phyloP scores from a whole-genome alignment of 2,888 invertebrate species.

The Parascotia fuliginaria region DNA sequence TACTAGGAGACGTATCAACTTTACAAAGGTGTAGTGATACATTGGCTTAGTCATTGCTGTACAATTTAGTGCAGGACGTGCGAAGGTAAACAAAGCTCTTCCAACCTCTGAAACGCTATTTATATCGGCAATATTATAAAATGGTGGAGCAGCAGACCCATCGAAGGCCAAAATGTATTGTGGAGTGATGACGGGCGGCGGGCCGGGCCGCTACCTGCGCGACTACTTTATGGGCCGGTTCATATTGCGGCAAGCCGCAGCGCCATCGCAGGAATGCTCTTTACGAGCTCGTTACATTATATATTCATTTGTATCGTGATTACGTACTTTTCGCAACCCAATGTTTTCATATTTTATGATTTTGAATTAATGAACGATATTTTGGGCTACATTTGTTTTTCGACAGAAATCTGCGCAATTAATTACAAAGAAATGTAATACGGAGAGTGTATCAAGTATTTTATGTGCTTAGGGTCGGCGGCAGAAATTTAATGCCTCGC shows the following conservation, averaged over 20 bases:
- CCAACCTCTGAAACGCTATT: slow-evolving; percentile 10
- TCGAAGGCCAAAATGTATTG: slow-evolving; percentile 47
- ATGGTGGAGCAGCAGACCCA: slow-evolving; percentile 25
- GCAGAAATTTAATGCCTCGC: too few relatives aligned
- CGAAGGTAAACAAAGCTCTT: background rate
- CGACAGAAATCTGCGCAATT: background rate
- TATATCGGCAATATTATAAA: slow-evolving; percentile 34
- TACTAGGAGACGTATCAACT: background rate
- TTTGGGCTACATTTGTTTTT: background rate
- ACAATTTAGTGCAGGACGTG: slow-evolving; percentile 7
- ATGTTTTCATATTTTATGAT: slow-evolving; percentile 4
- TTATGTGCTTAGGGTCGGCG: too few relatives aligned
- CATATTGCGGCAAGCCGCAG: background rate
- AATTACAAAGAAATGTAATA: background rate
- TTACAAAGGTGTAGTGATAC: slow-evolving; percentile 5
- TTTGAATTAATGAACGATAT: slow-evolving; percentile 3
- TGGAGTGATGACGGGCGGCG: slow-evolving; percentile 40
- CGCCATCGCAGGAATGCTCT: background rate
- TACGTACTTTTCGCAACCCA: background rate
- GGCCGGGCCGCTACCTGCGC: background rate
- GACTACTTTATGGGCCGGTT: slow-evolving; percentile 1
- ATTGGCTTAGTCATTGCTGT: slow-evolving; percentile 1
- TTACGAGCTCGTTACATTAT: slow-evolving; percentile 2
- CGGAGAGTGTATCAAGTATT: background rate
- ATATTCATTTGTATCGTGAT: slow-evolving; percentile 3